Conservation (phyloP, 2,888 invertebrate genomes). For the Eristalis intricaria region DNA sequence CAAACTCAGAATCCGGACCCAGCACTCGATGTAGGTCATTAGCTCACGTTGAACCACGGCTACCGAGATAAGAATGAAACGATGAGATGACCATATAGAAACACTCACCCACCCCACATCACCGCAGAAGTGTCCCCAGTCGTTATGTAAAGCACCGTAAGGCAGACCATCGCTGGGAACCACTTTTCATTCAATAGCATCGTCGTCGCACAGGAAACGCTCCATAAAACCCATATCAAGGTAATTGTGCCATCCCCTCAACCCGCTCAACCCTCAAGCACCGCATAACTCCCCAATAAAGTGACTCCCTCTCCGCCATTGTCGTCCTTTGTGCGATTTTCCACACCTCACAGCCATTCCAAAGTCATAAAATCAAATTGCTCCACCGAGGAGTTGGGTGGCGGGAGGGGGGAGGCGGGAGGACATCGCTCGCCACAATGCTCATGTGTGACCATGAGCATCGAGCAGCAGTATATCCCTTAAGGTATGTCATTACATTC, state of each 20-base stretch:
- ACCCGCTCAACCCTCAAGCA: not conserved
- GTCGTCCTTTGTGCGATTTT: not conserved
- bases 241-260: not conserved
- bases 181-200: not conserved
- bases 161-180: not conserved
- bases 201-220: not conserved
- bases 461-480: conserved; percentile 39
- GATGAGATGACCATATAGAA: no score
- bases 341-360: conserved; percentile 22
- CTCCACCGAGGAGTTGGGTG: conserved; percentile 8
- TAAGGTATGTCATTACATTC: conserved; percentile 68
- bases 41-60: no score
- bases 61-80: no score
- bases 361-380: conserved; percentile 63
- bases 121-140: not conserved
- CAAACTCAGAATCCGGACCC: no score
- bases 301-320: not conserved
- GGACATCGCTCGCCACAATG: not conserved
- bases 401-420: no score
- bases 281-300: not conserved
- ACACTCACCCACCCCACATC: no score
- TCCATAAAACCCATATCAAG: conserved; percentile 27
- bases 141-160: not conserved
- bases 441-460: not conserved
- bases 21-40: no score